Evolutionary conservation across 2,113 vertebrate species (phyloP).

Genomic region (Calyptommatus sinebrachiatus): DNA sequence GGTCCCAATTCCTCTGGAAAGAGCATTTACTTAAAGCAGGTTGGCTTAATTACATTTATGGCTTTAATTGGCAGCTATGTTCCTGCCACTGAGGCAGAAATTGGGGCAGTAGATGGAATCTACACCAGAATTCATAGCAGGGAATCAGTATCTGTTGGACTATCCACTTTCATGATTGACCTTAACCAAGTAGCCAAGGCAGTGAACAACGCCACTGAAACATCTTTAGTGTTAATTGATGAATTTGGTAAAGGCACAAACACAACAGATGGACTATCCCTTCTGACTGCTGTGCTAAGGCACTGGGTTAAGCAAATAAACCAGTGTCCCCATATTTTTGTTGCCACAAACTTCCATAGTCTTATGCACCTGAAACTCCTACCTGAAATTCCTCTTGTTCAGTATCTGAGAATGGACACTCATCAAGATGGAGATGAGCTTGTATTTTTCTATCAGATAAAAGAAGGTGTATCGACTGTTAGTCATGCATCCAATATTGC

Average conservation of each 20-base stretch:
- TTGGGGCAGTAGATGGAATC: conserved; percentile 88
- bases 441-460: conserved; percentile 92
- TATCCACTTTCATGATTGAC: conserved; percentile 97
- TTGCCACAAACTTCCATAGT: conserved; percentile 94
- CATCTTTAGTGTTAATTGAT: conserved; percentile 92
- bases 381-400: conserved; percentile 80
- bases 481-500: conserved; percentile 93
- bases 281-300: conserved; percentile 86
- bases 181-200: conserved; percentile 94
- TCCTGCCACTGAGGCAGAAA: conserved; percentile 89
- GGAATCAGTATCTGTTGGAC: conserved; percentile 91
- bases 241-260: conserved; percentile 99
- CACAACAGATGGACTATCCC: conserved; percentile 88
- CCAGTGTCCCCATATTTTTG: conserved; percentile 83
- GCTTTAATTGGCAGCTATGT: conserved; percentile 93
- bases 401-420: conserved; percentile 89
- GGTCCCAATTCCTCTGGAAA: conserved; percentile 97
- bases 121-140: conserved; percentile 93
- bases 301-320: conserved; percentile 81
- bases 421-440: conserved; percentile 88
- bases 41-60: conserved; percentile 95
- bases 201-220: conserved; percentile 86
- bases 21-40: conserved; percentile 94
- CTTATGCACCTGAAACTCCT: conserved; percentile 86
- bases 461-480: conserved; percentile 83